Conservation (phyloP, 2,113 vertebrate species). For the Phylloscopus whistleri region DNA sequence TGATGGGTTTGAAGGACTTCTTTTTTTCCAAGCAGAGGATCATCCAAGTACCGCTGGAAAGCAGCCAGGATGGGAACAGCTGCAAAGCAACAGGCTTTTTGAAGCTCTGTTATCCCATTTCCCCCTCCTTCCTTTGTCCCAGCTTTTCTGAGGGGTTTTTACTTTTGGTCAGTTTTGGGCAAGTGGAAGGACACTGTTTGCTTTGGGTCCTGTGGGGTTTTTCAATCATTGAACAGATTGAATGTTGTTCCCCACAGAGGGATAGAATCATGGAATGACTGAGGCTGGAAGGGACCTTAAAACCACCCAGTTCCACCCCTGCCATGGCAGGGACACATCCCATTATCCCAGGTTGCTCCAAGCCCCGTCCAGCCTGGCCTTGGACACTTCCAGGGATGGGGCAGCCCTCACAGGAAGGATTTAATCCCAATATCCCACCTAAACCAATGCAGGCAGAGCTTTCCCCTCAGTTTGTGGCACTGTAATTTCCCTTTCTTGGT, state of each 20-base stretch:
- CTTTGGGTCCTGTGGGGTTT: not conserved
- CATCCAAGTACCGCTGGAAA: not conserved
- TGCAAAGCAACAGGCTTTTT: not conserved
- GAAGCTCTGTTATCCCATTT: not conserved
- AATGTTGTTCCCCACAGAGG: not conserved
- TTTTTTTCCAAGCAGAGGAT: not conserved
- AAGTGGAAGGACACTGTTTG: not conserved
- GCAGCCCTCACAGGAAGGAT: not conserved
- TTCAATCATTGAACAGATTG: not conserved
- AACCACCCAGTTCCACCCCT: not conserved
- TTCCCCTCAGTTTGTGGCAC: not conserved
- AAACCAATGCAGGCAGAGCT: not conserved
- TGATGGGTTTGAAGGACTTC: not conserved
- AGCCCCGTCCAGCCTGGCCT: rapidly evolving
- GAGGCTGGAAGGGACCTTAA: not conserved
- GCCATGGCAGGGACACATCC: not conserved
- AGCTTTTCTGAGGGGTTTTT: not conserved
- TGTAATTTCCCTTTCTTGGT: not conserved
- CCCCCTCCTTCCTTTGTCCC: not conserved
- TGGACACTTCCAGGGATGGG: not conserved
- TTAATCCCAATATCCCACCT: not conserved
- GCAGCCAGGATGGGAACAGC: slow-evolving; percentile 27
- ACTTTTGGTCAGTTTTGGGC: not conserved
- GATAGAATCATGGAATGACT: too few species aligned
- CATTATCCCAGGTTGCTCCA: not conserved